Evolutionary conservation across 2,113 vertebrate genomes (phyloP).

Genomic region (Caloenas nicobarica): DNA sequence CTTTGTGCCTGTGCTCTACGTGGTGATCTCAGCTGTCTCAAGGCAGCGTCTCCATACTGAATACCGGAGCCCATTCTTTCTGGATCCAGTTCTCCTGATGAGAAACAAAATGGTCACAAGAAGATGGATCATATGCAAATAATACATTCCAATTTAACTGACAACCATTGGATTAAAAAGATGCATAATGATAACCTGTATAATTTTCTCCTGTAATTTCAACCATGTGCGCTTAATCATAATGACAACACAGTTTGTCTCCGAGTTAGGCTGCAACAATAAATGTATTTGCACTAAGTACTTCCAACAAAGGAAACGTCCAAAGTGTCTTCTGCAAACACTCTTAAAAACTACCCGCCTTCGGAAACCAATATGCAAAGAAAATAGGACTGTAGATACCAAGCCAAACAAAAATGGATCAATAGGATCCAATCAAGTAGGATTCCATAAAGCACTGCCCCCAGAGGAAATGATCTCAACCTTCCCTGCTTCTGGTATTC

Average conservation of each 20-base stretch:
- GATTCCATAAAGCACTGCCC: background rate
- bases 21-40: constrained; percentile 79
- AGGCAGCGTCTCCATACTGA: constrained; percentile 81
- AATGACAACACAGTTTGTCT: background rate
- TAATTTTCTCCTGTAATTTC: background rate
- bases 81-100: constrained; percentile 80
- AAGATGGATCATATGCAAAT: background rate
- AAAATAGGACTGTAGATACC: background rate
- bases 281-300: background rate
- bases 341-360: background rate
- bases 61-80: constrained; percentile 84
- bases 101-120: constrained; percentile 13
- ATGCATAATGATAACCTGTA: background rate
- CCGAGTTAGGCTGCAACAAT: background rate
- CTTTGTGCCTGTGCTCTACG: constrained; percentile 76
- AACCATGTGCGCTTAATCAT: background rate
- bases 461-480: background rate
- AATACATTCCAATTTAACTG: background rate
- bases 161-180: background rate
- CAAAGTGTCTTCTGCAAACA: background rate
- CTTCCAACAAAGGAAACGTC: background rate
- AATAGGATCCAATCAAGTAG: background rate
- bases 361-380: background rate
- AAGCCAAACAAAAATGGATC: background rate
- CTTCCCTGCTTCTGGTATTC: background rate